Evolutionary conservation across 92 coral and sea anemone genomes (phyloP).

Genomic region (Paramuricea clavata): DNA sequence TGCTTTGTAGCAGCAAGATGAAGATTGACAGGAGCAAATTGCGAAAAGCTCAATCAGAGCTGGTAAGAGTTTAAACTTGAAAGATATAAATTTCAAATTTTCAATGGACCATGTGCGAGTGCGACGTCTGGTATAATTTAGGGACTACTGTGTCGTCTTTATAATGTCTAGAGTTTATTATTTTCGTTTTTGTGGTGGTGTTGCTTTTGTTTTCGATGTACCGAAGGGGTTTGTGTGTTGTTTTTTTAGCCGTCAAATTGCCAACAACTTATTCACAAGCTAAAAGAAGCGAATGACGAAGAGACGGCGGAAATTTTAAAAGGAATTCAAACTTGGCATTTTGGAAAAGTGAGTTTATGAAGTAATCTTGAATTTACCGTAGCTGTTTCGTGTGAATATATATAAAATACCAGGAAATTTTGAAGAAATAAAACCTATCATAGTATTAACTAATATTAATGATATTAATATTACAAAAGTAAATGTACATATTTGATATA

Average conservation of each 20-base stretch:
- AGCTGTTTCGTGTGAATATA: background rate
- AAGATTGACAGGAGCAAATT: slow-evolving; percentile 97
- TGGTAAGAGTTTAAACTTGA: slow-evolving; percentile 65
- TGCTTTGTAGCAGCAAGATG: slow-evolving; percentile 61
- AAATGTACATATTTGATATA: background rate
- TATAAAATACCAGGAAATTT: background rate
- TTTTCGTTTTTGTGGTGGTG: background rate
- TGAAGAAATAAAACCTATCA: background rate
- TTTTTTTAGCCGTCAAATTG: slow-evolving; percentile 88
- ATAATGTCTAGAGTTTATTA: background rate
- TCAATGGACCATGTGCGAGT: slow-evolving; percentile 40
- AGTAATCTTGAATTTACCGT: background rate
- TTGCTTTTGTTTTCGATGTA: background rate
- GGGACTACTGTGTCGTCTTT: background rate
- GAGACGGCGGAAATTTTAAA: slow-evolving; percentile 81
- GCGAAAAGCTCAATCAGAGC: slow-evolving; percentile 94
- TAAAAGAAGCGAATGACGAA: slow-evolving; percentile 83
- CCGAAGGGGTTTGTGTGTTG: background rate
- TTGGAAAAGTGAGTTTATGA: slow-evolving; percentile 82
- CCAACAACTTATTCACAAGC: slow-evolving; percentile 83
- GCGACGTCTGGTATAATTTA: background rate
- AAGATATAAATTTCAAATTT: background rate
- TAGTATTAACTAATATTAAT: too few species aligned
- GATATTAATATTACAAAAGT: background rate
- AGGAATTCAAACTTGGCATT: slow-evolving; percentile 96